Evolutionary conservation across 2,113 vertebrate genomes (phyloP).

Genomic region (Terrapene triunguis): DNA sequence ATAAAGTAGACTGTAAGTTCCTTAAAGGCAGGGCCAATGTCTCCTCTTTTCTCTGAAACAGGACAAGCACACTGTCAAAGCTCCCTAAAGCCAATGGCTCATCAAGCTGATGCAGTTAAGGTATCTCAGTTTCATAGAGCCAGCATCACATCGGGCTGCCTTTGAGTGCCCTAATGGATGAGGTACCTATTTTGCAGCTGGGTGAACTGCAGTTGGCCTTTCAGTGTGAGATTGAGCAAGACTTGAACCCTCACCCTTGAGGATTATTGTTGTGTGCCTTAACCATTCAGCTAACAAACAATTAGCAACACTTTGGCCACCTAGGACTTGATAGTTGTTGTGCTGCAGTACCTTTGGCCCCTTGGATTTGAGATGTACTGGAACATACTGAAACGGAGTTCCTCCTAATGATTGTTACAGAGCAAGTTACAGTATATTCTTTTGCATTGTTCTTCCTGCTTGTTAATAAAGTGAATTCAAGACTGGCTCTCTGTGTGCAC

Average conservation of each 20-base stretch:
- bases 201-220: neutral
- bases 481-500: neutral
- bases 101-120: neutral
- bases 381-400: slow-evolving; percentile 24
- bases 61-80: neutral
- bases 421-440: slow-evolving; percentile 32
- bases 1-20: neutral
- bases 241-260: neutral
- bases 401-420: slow-evolving; percentile 19
- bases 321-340: neutral
- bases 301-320: slow-evolving; percentile 50
- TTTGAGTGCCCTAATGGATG: neutral
- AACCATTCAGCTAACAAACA: neutral
- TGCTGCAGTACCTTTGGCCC: neutral
- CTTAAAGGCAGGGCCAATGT: neutral
- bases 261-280: neutral
- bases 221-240: neutral
- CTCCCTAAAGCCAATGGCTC: neutral
- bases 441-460: slow-evolving; percentile 45
- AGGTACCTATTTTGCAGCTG: neutral
- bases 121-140: neutral
- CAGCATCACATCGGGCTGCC: neutral
- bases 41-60: slow-evolving; percentile 12
- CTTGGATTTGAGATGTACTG: neutral
- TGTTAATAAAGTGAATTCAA: neutral